phyloP scores from a whole-genome alignment of 2,113 vertebrate species.

The Mustela nigripes region DNA sequence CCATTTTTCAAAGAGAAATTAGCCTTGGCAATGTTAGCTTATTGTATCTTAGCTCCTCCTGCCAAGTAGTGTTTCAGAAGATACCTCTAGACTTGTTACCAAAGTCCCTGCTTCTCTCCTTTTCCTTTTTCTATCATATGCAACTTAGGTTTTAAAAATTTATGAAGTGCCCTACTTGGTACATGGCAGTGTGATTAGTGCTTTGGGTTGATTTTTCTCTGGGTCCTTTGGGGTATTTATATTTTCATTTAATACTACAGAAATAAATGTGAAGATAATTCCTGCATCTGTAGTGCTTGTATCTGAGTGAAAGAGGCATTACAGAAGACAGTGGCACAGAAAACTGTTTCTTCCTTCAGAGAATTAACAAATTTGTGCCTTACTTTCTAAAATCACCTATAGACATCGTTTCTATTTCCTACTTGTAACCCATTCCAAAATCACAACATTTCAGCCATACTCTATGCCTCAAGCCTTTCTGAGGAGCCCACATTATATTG shows the following conservation, averaged over 20 bases:
- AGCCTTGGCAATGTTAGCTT: background rate
- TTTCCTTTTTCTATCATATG: background rate
- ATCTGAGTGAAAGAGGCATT: background rate
- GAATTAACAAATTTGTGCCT: background rate
- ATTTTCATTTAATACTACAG: background rate
- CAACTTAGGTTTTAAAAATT: background rate
- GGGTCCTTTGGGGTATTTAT: background rate
- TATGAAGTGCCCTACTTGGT: background rate
- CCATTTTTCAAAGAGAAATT: background rate
- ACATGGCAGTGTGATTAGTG: background rate
- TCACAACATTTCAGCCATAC: background rate
- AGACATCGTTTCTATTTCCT: background rate
- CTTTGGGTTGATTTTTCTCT: background rate
- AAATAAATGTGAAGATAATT: background rate
- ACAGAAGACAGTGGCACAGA: background rate
- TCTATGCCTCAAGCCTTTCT: background rate
- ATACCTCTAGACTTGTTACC: background rate
- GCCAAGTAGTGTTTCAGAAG: background rate
- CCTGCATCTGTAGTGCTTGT: background rate
- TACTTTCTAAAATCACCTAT: background rate
- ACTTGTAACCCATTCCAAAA: background rate
- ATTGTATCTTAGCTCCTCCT: background rate
- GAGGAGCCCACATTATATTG: background rate
- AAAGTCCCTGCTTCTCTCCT: background rate
- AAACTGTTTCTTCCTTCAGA: background rate